A percentile compares a stretch with the other conserved stretches of the same genome.
Evolutionary conservation across 2,113 vertebrate genomes (phyloP).

Genomic region (Callospermophilus lateralis): DNA sequence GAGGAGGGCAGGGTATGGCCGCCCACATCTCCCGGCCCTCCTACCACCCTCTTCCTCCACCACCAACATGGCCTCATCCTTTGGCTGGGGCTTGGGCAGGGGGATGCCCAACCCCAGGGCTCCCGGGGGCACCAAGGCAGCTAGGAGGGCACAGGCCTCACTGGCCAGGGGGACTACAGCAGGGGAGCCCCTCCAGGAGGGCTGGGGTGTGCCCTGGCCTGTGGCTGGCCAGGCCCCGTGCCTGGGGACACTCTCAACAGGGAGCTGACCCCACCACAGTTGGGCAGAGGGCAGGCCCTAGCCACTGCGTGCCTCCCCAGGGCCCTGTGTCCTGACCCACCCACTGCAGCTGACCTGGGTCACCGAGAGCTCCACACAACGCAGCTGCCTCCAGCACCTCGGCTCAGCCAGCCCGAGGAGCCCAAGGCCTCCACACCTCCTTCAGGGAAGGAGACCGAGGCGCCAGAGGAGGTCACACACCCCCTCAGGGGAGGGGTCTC

Average conservation of each 20-base stretch:
- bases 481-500: background rate
- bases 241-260: accelerated
- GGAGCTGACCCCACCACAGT: accelerated
- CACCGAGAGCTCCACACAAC: too few relatives aligned
- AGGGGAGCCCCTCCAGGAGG: accelerated
- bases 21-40: too few relatives aligned
- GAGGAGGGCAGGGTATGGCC: background rate
- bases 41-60: accelerated
- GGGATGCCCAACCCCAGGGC: background rate
- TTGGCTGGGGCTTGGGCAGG: too few relatives aligned
- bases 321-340: background rate
- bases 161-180: background rate
- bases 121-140: background rate
- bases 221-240: too few relatives aligned
- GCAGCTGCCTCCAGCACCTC: accelerated
- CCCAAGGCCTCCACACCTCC: accelerated
- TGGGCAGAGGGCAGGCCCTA: background rate
- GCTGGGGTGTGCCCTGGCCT: too few relatives aligned
- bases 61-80: background rate
- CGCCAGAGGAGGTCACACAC: accelerated
- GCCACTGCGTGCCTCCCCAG: accelerated
- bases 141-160: accelerated
- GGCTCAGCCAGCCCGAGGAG: accelerated
- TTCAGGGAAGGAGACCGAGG: background rate
- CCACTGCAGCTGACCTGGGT: background rate